A percentile compares a stretch with the other conserved stretches of the same genome.
These are phyloP conservation scores for Ridgeia piscesae DNA, from an alignment of 1,140 invertebrate genomes.

Conservation along the genomic window DNA sequence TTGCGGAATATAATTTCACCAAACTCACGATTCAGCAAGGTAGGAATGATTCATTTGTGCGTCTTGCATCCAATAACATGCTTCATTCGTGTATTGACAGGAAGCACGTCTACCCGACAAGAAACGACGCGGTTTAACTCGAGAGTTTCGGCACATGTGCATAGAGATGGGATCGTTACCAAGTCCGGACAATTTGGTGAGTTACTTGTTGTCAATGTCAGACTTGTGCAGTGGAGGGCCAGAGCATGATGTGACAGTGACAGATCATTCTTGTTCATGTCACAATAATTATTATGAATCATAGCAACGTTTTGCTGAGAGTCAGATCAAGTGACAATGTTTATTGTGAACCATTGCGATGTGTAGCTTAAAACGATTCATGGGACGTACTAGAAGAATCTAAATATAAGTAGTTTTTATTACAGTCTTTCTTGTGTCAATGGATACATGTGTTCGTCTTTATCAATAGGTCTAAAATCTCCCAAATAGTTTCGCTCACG, in stretches of 20 bases:
- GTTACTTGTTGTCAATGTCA: background rate
- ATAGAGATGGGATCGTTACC: background rate
- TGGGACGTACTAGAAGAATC: too few species aligned
- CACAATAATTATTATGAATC: background rate
- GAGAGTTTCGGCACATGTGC: background rate
- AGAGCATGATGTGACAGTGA: too few species aligned
- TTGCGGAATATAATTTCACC: background rate
- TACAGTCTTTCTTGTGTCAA: too few species aligned
- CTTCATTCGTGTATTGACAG: background rate
- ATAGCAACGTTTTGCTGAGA: too few species aligned
- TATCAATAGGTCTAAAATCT: too few species aligned
- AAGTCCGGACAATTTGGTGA: background rate
- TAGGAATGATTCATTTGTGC: background rate
- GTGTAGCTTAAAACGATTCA: too few species aligned
- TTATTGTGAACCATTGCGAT: background rate
- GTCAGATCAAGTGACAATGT: too few species aligned
- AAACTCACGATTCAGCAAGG: too few species aligned
- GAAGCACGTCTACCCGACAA: background rate
- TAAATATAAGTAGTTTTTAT: too few species aligned
- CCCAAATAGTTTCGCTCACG: too few species aligned
- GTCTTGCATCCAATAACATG: background rate
- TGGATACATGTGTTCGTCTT: too few species aligned
- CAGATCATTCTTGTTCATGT: background rate
- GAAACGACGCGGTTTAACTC: background rate
- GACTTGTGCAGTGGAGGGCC: background rate